These are phyloP conservation scores for Phaedon cochleariae DNA, from an alignment of 2,888 invertebrate species.

Conservation along the genomic window DNA sequence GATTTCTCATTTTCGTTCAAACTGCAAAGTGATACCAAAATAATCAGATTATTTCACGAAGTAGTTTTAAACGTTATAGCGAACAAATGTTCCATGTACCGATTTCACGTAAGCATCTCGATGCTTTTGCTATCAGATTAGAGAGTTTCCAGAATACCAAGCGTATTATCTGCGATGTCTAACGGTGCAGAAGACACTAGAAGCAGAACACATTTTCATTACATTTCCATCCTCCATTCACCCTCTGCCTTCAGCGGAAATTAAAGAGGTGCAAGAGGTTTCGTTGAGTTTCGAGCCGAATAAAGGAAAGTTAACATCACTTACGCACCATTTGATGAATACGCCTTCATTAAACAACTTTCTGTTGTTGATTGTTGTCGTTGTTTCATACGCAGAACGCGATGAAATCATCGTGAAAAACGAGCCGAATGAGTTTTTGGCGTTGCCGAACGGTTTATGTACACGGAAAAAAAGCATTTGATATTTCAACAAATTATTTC, in stretches of 20 bases:
- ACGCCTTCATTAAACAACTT: constrained; percentile 1
- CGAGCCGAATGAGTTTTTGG: too few relatives aligned
- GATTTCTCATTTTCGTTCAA: too few relatives aligned
- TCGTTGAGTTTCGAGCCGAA: constrained; percentile 30
- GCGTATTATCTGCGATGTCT: constrained; percentile 31
- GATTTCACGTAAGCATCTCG: background rate
- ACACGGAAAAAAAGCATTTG: too few relatives aligned
- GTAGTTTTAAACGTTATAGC: too few relatives aligned
- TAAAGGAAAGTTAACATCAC: constrained; percentile 34
- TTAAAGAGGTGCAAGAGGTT: constrained; percentile 45
- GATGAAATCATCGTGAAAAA: background rate
- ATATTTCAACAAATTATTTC: too few relatives aligned
- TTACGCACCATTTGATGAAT: constrained; percentile 19
- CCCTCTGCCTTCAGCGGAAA: constrained; percentile 45
- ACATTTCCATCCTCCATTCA: constrained; percentile 37
- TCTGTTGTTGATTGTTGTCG: constrained; percentile 4
- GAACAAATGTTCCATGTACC: background rate
- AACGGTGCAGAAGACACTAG: constrained; percentile 36
- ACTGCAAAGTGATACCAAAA: too few relatives aligned
- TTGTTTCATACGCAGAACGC: background rate
- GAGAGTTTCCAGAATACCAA: background rate
- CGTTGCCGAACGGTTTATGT: too few relatives aligned
- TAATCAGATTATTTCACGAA: too few relatives aligned
- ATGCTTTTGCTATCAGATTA: background rate
- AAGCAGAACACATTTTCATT: constrained; percentile 43